phyloP scores from a whole-genome alignment of 2,797 vertebrate genomes.

The Etheostoma perlongum region DNA sequence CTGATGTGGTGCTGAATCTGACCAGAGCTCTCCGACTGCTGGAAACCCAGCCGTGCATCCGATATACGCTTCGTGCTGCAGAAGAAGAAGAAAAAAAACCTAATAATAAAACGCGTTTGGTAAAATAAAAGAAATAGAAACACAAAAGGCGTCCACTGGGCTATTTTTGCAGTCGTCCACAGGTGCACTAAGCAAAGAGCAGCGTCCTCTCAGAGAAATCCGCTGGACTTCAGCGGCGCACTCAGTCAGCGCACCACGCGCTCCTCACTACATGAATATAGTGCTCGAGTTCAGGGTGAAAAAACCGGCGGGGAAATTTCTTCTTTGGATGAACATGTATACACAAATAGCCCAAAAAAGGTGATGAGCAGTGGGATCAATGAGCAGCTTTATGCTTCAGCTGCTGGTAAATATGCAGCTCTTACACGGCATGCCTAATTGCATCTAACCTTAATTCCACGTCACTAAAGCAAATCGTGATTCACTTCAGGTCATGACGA shows the following conservation, averaged over 20 bases:
- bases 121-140: not conserved
- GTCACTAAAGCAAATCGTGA: slow-evolving; percentile 79
- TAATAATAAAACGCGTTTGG: slow-evolving; percentile 19
- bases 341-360: not conserved
- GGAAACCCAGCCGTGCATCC: slow-evolving; percentile 59
- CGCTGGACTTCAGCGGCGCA: slow-evolving; percentile 45
- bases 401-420: slow-evolving; percentile 52
- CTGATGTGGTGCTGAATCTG: slow-evolving; percentile 66
- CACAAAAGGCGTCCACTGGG: slow-evolving; percentile 33
- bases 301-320: not conserved
- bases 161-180: slow-evolving; percentile 61
- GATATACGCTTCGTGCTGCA: slow-evolving; percentile 33
- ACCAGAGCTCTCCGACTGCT: slow-evolving; percentile 48
- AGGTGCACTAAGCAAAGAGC: slow-evolving; percentile 63
- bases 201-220: slow-evolving; percentile 54
- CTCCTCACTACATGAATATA: slow-evolving; percentile 3
- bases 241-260: slow-evolving; percentile 33
- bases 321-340: not conserved
- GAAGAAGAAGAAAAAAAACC: slow-evolving; percentile 8
- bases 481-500: slow-evolving; percentile 80
- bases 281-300: slow-evolving; percentile 23
- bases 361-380: not conserved
- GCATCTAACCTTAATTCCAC: slow-evolving; percentile 70
- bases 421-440: slow-evolving; percentile 56
- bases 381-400: not conserved